A percentile compares a stretch with the other conserved stretches of the same genome.
phyloP scores from a whole-genome alignment of 2,113 vertebrate genomes.

The Piprites chloris region DNA sequence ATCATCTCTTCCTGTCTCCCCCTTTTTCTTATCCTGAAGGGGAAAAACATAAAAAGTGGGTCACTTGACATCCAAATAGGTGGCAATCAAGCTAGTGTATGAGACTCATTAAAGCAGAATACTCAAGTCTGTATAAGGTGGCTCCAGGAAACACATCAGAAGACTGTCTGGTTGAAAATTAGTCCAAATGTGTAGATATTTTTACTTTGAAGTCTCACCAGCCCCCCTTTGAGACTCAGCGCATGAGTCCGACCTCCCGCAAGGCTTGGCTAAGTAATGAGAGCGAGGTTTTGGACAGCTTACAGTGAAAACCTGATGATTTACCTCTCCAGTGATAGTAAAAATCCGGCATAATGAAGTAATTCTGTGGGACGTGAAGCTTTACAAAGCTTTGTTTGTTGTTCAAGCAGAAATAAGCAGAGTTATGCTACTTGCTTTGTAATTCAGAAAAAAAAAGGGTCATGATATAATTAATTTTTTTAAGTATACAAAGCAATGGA shows the following conservation, averaged over 20 bases:
- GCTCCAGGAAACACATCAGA: not conserved
- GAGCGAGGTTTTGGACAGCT: not conserved
- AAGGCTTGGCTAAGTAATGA: not conserved
- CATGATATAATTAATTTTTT: not conserved
- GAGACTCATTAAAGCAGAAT: not conserved
- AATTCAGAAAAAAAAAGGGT: not conserved
- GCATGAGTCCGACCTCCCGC: accelerated
- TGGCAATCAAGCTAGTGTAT: not conserved
- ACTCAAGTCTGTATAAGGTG: not conserved
- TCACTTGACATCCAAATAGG: not conserved
- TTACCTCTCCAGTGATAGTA: not conserved
- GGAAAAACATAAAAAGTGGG: not conserved
- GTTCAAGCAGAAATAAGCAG: not conserved
- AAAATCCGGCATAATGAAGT: not conserved
- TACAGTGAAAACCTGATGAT: not conserved
- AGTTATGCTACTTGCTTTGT: not conserved
- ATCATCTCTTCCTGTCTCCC: not conserved
- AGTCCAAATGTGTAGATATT: not conserved
- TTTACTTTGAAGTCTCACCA: not conserved
- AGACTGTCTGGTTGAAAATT: not conserved
- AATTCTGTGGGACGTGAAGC: not conserved
- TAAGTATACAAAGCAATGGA: not conserved
- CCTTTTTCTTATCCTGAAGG: not conserved
- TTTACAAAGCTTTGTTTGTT: not conserved
- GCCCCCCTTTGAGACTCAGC: not conserved